Evolutionary conservation across 1,140 invertebrate species (phyloP), one percentile per base, ranked within the genome.

Genomic region (Hylaeus volcanicus): DNA sequence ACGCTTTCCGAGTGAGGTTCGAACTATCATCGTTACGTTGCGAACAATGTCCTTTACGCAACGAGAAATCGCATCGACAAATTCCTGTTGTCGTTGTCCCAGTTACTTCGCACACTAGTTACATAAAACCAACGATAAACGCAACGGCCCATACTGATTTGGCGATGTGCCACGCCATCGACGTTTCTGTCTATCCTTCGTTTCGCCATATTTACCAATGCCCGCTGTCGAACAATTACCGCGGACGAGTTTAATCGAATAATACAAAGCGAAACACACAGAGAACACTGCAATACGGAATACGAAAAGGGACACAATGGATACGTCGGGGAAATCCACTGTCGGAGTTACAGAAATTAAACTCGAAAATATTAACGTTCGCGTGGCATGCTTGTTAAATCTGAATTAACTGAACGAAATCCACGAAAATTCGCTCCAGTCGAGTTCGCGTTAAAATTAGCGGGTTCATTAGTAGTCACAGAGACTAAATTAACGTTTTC

Each of bases 101-200:
- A 70, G 55, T 77, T 77, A 77, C 74, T 37, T 37, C 55, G 45
- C 26, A 70, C 74, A 39, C 70, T 70, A 58, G 66, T 77, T 77
- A 60, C 74, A 51, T 70, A 77, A 77, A 77, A 77, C 37, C 39
- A 66, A 11, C 74, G 74, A 77, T 70, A 70, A 77, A 77, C 55
- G 74, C 70, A 77, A 70, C 66, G 55, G 11, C 43, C 2, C 6
- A 1, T 39, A 15, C 55, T 70, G 74, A 77, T 77, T 70, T 77
- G 74, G 74, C 74, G 74, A 70, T 60, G 37, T 77, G 74, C 74
- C 74, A 71, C 26, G 37, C 37, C 3, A 77, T 77, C 55, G 66
- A 70, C 66, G 11, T 77, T 56, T 56, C 74, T 60, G 53, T 37
- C 53, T 41, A 15, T 39, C 53, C n/a, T 69, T 4, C n/a, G 14